A percentile compares a stretch with the other conserved stretches of the same genome.
Evolutionary conservation across 2,113 vertebrate genomes (phyloP).

Genomic region (Pimephales promelas): DNA sequence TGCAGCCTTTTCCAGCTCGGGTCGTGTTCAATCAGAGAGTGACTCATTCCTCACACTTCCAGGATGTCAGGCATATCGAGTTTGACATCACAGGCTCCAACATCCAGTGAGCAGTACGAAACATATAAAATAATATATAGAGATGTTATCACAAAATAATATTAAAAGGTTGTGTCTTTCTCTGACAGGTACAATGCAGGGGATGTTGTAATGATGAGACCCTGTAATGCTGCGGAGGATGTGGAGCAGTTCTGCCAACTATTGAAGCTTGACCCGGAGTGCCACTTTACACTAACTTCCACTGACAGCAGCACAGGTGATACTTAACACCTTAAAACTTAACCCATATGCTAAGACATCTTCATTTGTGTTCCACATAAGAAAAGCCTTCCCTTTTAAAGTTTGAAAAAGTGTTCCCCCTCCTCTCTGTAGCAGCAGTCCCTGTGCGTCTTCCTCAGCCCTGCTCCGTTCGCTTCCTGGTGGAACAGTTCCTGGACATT

Average conservation of each 20-base stretch:
- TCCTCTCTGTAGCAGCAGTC: slow-evolving; percentile 60
- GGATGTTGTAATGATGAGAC: slow-evolving; percentile 85
- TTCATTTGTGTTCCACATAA: not conserved
- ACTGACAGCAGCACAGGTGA: slow-evolving; percentile 70
- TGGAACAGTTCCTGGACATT: slow-evolving; percentile 86
- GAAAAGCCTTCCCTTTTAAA: not conserved
- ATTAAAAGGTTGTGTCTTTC: not conserved
- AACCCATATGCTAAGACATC: not conserved
- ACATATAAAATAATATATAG: not conserved
- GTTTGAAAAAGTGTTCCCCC: not conserved
- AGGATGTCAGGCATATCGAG: slow-evolving; percentile 91
- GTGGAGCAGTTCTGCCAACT: slow-evolving; percentile 83
- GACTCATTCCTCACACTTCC: slow-evolving; percentile 83
- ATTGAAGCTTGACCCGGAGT: slow-evolving; percentile 79
- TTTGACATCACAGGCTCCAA: slow-evolving; percentile 84
- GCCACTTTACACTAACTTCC: slow-evolving; percentile 75
- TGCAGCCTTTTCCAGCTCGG: slow-evolving; percentile 75
- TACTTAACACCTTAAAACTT: not conserved
- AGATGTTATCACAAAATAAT: not conserved
- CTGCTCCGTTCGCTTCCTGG: slow-evolving; percentile 79
- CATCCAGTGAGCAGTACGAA: slow-evolving; percentile 79
- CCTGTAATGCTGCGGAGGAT: slow-evolving; percentile 75
- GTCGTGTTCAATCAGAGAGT: slow-evolving; percentile 83
- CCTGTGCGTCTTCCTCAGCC: slow-evolving; percentile 81
- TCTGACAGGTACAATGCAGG: slow-evolving; percentile 80